These are phyloP conservation scores for Lydus trimaculatus DNA, from an alignment of 2,888 invertebrate species.

Conservation along the genomic window DNA sequence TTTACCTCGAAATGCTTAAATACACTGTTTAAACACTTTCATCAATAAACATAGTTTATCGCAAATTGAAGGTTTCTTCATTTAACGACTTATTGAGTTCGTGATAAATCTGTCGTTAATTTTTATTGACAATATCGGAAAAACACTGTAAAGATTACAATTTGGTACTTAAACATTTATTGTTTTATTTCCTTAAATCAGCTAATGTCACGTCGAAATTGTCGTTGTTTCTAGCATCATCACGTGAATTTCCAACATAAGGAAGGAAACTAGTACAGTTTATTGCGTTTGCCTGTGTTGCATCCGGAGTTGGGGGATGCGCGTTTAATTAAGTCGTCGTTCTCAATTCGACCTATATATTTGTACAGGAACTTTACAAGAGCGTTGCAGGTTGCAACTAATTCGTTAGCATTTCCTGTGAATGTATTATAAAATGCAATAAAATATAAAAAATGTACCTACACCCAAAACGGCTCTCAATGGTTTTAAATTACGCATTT, in stretches of 20 bases:
- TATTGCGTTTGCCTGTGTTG: background rate
- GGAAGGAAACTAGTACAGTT: constrained; percentile 4
- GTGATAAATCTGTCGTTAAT: background rate
- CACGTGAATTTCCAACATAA: background rate
- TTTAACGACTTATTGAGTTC: background rate
- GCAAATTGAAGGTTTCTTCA: background rate
- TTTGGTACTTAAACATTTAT: background rate
- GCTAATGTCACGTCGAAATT: background rate
- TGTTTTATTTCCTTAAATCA: background rate
- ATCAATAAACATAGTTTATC: too few relatives aligned
- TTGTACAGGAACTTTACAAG: background rate
- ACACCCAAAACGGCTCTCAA: background rate
- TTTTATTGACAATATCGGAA: background rate
- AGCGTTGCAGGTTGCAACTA: background rate
- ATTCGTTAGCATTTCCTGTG: background rate
- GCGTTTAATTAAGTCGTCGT: background rate
- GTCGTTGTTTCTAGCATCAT: background rate
- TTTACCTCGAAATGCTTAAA: too few relatives aligned
- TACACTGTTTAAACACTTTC: too few relatives aligned
- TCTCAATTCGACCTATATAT: background rate
- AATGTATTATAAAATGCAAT: too few relatives aligned
- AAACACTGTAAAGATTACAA: background rate
- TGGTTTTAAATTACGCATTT: background rate
- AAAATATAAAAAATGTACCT: too few relatives aligned
- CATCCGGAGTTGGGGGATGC: background rate